A percentile compares a stretch with the other conserved stretches of the same genome.
Conservation (phyloP, 2,797 vertebrate species). For the Rhincodon typus region DNA sequence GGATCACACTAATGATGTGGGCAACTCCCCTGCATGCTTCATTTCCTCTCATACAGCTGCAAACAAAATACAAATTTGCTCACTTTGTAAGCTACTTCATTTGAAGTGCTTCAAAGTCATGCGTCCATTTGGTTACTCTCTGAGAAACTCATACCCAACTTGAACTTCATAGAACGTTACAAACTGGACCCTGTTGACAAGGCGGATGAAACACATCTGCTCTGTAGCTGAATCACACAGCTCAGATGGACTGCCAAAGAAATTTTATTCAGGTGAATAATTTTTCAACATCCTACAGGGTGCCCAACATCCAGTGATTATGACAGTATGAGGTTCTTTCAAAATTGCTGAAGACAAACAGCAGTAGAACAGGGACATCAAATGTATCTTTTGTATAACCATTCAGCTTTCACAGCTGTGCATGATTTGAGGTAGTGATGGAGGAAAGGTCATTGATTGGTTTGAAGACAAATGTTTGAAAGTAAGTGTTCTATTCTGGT, state of each 20-base stretch:
- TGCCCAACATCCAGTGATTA: not conserved
- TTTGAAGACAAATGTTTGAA: not conserved
- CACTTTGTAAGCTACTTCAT: not conserved
- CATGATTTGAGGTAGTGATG: not conserved
- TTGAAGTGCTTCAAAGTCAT: not conserved
- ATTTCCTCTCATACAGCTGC: not conserved
- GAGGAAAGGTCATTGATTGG: not conserved
- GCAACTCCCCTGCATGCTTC: not conserved
- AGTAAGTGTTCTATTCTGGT: not conserved
- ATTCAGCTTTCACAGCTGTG: not conserved
- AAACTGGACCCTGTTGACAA: conserved; percentile 7
- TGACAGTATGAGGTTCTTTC: not conserved
- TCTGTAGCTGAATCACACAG: not conserved
- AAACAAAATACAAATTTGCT: not conserved
- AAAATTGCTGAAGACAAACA: not conserved
- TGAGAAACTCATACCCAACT: not conserved
- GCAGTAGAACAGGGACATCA: not conserved
- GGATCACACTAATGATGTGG: not conserved
- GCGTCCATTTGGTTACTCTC: not conserved
- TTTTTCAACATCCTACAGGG: not conserved
- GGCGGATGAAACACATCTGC: not conserved
- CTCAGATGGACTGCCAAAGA: conserved; percentile 9
- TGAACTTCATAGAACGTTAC: conserved; percentile 6
- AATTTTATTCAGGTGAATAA: conserved; percentile 14
- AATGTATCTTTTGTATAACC: conserved; percentile 7